These are phyloP conservation scores for Orchestes rusci DNA, from an alignment of 2,888 invertebrate genomes.

Conservation along the genomic window DNA sequence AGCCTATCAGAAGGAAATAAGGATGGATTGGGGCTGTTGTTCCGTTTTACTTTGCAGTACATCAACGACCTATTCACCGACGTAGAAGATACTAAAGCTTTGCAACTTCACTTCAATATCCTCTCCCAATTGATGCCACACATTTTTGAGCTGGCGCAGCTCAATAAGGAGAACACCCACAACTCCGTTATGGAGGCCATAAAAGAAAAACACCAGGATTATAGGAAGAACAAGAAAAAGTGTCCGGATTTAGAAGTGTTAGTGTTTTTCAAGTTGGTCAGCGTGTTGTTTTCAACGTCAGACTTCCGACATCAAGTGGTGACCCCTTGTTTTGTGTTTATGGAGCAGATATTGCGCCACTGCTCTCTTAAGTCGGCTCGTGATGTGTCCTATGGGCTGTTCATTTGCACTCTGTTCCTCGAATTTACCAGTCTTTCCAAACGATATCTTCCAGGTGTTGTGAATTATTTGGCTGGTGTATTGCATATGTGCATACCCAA, in stretches of 20 bases:
- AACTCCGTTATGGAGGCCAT: slow-evolving; percentile 61
- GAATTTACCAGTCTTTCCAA: slow-evolving; percentile 65
- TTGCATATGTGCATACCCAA: slow-evolving; percentile 65
- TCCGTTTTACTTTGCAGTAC: slow-evolving; percentile 70
- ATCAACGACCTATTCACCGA: slow-evolving; percentile 59
- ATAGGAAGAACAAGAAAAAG: slow-evolving; percentile 50
- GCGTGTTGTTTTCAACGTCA: slow-evolving; percentile 78
- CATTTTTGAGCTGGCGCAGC: slow-evolving; percentile 63
- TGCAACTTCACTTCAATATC: slow-evolving; percentile 52
- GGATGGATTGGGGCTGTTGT: slow-evolving; percentile 64
- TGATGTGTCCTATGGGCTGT: slow-evolving; percentile 72
- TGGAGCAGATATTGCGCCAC: slow-evolving; percentile 67
- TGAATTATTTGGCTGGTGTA: slow-evolving; percentile 73
- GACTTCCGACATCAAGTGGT: slow-evolving; percentile 85
- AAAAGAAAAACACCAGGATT: slow-evolving; percentile 63
- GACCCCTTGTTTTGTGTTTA: slow-evolving; percentile 78
- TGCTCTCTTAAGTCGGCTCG: slow-evolving; percentile 56
- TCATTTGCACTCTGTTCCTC: slow-evolving; percentile 62
- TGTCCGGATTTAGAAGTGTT: slow-evolving; percentile 65
- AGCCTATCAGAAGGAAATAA: slow-evolving; percentile 72
- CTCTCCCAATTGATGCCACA: slow-evolving; percentile 50
- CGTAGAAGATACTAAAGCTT: slow-evolving; percentile 34
- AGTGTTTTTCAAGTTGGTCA: slow-evolving; percentile 74
- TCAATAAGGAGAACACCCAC: slow-evolving; percentile 61
- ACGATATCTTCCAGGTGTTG: slow-evolving; percentile 69